Percentiles rank a stretch among this genome's conserved stretches.
Conservation (phyloP, 2,888 invertebrate species). For the Tachina grossa region DNA sequence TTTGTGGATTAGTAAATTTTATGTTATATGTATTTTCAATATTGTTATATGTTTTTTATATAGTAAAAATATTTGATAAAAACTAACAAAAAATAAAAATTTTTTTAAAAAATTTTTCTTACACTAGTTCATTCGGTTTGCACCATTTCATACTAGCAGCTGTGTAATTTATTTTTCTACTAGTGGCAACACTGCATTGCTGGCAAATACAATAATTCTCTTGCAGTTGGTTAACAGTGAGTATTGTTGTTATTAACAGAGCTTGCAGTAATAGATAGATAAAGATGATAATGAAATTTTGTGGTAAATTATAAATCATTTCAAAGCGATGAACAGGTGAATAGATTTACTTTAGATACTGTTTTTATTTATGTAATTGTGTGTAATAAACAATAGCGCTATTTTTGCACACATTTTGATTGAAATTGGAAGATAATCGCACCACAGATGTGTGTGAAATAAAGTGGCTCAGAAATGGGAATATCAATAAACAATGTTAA, state of each 20-base stretch:
- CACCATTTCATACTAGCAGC: too few species aligned
- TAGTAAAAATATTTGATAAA: too few species aligned
- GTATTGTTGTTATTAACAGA: slow-evolving; percentile 16
- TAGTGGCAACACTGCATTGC: too few species aligned
- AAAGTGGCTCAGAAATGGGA: not conserved
- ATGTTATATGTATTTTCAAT: too few species aligned
- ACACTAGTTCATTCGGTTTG: too few species aligned
- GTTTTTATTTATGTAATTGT: slow-evolving; percentile 50
- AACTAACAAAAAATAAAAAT: too few species aligned
- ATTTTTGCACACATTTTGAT: slow-evolving; percentile 2
- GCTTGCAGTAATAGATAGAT: not conserved
- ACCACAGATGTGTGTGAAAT: not conserved
- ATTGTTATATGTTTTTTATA: too few species aligned
- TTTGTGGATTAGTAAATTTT: too few species aligned
- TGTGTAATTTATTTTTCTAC: too few species aligned
- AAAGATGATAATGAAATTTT: slow-evolving; percentile 43
- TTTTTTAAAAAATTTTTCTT: too few species aligned
- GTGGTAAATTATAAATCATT: slow-evolving; percentile 10
- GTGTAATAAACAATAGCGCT: not conserved
- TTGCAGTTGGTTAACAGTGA: slow-evolving; percentile 39
- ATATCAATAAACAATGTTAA: not conserved
- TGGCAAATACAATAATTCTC: not conserved
- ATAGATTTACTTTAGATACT: slow-evolving; percentile 28
- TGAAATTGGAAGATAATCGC: not conserved
- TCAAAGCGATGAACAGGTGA: slow-evolving; percentile 29